Evolutionary conservation across 2,113 vertebrate genomes (phyloP), one percentile per base, ranked within the genome.

Genomic region (Numida meleagris): DNA sequence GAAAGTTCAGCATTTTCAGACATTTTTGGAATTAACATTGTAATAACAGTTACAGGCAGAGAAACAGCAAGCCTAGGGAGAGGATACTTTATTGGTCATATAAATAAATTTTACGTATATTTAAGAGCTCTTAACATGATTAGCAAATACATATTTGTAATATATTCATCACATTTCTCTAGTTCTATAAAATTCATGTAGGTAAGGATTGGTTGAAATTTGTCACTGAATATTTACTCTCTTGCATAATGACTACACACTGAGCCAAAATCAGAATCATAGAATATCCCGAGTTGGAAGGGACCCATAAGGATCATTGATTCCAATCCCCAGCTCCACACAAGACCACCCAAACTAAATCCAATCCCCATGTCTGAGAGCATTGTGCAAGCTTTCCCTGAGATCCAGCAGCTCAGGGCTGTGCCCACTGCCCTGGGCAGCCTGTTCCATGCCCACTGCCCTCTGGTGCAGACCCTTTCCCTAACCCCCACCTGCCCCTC

Each of bases 191-290:
- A 4, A 19, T 48, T 84, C 12, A 25, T 25, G 3, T 46, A 70
- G 27, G 40, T 58, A 75, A 95, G 81, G 12, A 72, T 46, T 7
- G 4, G 7, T 75, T 75, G 27, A 75, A 57, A 12, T 78, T 78
- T 92, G 15, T 21, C 17, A 59, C 73, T 86, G 62, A 90, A 74
- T 90, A 87, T 87, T 94, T 95, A 51, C 70, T 86, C 57, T 51
- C 57, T 82, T 34, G 31, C 50, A 61, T 84, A 63, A 81, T 67
- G 51, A 63, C 43, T 87, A n/a, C 42, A 57, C 15, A 16, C 9
- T 1, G 1, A 50, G 42, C 55, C 21, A 82, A 58, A 92, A 79
- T 89, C 31, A 58, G 55, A 58, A 58, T 33, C 7, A 4, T 12
- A 33, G 18, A 58, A 58, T 58, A 58, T 58, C 33, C 55, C 4